Percentiles rank a stretch among this genome's conserved stretches.
These are phyloP conservation scores for Temnothorax unifasciatus DNA, from an alignment of 2,888 invertebrate genomes.

Conservation along the genomic window DNA sequence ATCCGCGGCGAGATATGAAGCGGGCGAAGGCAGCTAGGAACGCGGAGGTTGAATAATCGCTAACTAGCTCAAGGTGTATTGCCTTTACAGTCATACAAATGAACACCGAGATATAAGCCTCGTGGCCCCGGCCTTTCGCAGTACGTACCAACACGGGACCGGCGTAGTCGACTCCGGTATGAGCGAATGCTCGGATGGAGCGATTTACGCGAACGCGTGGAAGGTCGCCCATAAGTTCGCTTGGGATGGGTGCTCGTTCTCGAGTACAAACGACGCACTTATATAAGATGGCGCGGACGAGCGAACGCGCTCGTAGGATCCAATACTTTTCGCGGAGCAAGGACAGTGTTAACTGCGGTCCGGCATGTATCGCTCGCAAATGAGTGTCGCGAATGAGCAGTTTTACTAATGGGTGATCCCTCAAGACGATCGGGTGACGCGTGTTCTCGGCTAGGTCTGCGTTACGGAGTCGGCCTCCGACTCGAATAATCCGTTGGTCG, in stretches of 20 bases:
- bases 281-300: not conserved
- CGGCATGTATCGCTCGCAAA: accelerated
- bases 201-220: conserved; percentile 12
- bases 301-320: too few relatives aligned
- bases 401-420: not conserved
- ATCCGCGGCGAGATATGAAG: conserved; percentile 39
- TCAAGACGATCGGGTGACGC: not conserved
- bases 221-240: conserved; percentile 57
- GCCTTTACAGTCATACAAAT: not conserved
- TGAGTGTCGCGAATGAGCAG: not conserved
- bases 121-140: not conserved
- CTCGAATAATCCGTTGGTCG: not conserved
- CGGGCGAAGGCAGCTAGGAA: not conserved
- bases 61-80: conserved; percentile 23
- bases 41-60: not conserved
- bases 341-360: too few relatives aligned
- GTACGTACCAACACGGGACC: conserved; percentile 46
- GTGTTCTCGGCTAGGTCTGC: not conserved
- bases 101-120: not conserved
- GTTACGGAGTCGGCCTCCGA: not conserved
- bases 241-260: not conserved
- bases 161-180: conserved; percentile 55
- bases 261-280: conserved; percentile 42
- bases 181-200: conserved; percentile 10
- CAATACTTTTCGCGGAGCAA: too few relatives aligned